Conservation (phyloP, 2,113 vertebrate species). For the Chionomys nivalis region DNA sequence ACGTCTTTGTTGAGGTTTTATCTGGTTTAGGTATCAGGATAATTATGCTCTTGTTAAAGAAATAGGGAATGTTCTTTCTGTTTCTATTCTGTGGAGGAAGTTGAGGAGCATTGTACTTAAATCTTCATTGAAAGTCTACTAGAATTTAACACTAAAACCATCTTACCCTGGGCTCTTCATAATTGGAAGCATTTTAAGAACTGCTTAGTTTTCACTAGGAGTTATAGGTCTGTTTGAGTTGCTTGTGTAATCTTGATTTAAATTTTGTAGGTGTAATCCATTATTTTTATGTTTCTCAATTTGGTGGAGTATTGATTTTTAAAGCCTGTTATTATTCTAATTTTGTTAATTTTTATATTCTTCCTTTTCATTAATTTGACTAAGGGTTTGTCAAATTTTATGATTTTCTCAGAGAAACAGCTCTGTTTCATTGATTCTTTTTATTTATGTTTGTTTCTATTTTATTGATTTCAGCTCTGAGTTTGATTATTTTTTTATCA, state of each 20-base stretch:
- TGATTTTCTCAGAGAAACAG: neutral
- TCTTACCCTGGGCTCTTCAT: neutral
- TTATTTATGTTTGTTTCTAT: neutral
- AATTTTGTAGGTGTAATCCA: neutral
- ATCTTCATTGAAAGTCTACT: neutral
- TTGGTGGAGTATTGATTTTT: neutral
- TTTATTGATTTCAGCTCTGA: neutral
- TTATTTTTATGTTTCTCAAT: neutral
- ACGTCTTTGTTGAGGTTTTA: neutral
- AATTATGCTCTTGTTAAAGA: neutral
- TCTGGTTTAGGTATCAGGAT: neutral
- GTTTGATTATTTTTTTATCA: neutral
- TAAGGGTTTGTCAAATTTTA: neutral
- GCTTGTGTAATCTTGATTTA: neutral
- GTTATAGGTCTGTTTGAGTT: neutral
- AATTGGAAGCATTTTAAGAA: neutral
- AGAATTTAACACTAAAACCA: neutral
- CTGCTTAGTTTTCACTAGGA: neutral
- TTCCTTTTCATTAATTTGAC: neutral
- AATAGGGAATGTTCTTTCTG: neutral
- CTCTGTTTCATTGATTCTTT: neutral
- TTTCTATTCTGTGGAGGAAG: neutral
- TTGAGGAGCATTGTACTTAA: neutral
- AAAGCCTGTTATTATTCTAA: neutral
- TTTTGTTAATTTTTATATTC: neutral